A percentile compares a stretch with the other conserved stretches of the same genome.
Evolutionary conservation across 2,113 vertebrate genomes (phyloP).

Genomic region (Psammodynastes pulverulentus): DNA sequence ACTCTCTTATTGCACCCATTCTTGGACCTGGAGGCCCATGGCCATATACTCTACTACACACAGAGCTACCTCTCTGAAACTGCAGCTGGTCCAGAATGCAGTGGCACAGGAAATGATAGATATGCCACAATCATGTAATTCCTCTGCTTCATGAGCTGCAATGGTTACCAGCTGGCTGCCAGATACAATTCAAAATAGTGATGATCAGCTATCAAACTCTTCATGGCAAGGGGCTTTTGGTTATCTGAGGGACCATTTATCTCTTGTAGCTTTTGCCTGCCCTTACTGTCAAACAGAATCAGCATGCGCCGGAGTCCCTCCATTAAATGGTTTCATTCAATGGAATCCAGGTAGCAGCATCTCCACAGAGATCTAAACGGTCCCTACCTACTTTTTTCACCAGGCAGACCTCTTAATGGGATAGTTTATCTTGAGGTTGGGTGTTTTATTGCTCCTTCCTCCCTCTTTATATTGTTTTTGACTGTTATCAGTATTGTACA

Average conservation of each 20-base stretch:
- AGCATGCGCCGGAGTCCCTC: not conserved
- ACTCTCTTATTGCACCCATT: not conserved
- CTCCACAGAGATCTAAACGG: not conserved
- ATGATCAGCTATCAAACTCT: not conserved
- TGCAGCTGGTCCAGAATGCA: not conserved
- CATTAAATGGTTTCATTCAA: not conserved
- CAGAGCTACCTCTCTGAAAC: not conserved
- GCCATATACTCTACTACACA: not conserved
- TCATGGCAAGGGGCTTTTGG: not conserved
- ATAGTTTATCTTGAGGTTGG: not conserved
- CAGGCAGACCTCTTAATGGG: not conserved
- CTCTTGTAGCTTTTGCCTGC: not conserved
- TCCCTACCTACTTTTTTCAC: not conserved
- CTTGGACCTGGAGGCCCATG: not conserved
- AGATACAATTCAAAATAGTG: not conserved
- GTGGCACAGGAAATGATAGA: not conserved
- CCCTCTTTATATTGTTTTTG: not conserved
- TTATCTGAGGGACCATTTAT: not conserved
- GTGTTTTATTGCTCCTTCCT: not conserved
- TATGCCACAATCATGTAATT: not conserved
- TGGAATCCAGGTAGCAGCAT: not conserved
- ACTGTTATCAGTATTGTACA: not conserved
- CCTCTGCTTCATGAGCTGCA: not conserved
- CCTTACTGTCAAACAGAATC: not conserved
- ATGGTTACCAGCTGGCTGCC: not conserved